These are phyloP conservation scores for Trachelus tabidus DNA, from an alignment of 2,888 invertebrate species.

Conservation along the genomic window DNA sequence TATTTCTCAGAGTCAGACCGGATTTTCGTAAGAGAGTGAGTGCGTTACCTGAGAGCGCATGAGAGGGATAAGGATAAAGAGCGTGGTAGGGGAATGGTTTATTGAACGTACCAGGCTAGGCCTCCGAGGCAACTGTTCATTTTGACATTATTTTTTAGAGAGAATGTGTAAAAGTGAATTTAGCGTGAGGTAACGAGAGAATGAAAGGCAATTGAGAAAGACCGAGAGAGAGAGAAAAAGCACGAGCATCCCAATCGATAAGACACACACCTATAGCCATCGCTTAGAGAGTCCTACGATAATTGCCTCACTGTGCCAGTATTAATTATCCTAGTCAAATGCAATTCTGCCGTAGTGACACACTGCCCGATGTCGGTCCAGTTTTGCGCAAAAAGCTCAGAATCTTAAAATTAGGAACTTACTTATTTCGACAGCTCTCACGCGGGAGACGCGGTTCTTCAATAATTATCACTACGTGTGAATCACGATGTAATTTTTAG, in stretches of 20 bases:
- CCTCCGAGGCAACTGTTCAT: too few relatives aligned
- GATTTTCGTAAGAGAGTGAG: neutral
- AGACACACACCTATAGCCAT: conserved; percentile 23
- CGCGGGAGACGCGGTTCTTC: neutral
- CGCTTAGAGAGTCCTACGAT: conserved; percentile 54
- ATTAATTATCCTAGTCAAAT: conserved; percentile 37
- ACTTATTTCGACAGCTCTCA: conserved; percentile 14
- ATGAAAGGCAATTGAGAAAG: conserved; percentile 19
- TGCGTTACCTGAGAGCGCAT: neutral
- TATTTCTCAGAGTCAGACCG: neutral
- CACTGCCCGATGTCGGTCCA: conserved; percentile 61
- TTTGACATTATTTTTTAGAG: neutral
- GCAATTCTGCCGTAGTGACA: conserved; percentile 62
- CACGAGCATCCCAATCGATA: conserved; percentile 7
- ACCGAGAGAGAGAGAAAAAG: neutral
- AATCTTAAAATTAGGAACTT: conserved; percentile 16
- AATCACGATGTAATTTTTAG: neutral
- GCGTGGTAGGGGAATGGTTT: too few relatives aligned
- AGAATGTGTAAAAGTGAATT: neutral
- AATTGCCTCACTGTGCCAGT: conserved; percentile 63
- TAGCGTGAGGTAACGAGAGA: conserved; percentile 8
- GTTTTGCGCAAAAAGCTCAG: conserved; percentile 45
- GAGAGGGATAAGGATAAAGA: neutral
- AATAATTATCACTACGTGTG: neutral
- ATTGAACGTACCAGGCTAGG: too few relatives aligned